Percentiles rank a stretch among this genome's conserved stretches.
These are phyloP conservation scores for Acropternis orthonyx DNA, from an alignment of 2,797 vertebrate species.

Conservation along the genomic window DNA sequence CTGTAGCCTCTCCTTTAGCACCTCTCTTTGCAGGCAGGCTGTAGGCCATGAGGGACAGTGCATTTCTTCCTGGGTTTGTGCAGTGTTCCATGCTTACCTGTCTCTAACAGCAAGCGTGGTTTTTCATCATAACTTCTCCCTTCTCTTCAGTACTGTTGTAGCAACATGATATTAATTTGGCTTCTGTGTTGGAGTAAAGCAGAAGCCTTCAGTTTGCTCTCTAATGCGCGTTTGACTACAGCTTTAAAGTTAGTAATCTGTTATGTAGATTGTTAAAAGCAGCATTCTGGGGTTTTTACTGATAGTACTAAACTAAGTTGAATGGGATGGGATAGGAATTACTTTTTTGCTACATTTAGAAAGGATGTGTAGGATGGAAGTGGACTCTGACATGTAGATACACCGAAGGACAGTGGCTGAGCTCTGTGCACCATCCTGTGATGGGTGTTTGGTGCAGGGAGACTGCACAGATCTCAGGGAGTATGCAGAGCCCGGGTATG, in stretches of 20 bases:
- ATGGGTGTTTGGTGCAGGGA: neutral
- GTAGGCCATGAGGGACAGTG: neutral
- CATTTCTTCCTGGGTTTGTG: neutral
- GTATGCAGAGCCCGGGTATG: neutral
- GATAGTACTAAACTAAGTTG: neutral
- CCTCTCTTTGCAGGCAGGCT: neutral
- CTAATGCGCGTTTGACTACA: neutral
- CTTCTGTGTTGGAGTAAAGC: rapidly evolving
- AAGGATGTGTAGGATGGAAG: rapidly evolving
- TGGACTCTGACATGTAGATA: no score
- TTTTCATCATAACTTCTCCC: neutral
- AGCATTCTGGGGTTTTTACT: neutral
- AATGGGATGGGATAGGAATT: neutral
- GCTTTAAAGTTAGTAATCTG: neutral
- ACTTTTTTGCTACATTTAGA: neutral
- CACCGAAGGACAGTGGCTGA: rapidly evolving
- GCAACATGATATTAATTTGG: neutral
- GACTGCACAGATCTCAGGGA: neutral
- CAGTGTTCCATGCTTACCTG: neutral
- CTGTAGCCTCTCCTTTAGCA: neutral
- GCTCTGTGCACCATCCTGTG: neutral
- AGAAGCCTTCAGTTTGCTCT: neutral
- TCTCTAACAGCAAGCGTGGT: neutral
- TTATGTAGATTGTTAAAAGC: neutral
- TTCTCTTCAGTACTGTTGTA: neutral